A percentile compares a stretch with the other conserved stretches of the same genome.
These are phyloP conservation scores for Amblyjoppa fuscipennis DNA, from an alignment of 2,888 invertebrate genomes.

Conservation along the genomic window DNA sequence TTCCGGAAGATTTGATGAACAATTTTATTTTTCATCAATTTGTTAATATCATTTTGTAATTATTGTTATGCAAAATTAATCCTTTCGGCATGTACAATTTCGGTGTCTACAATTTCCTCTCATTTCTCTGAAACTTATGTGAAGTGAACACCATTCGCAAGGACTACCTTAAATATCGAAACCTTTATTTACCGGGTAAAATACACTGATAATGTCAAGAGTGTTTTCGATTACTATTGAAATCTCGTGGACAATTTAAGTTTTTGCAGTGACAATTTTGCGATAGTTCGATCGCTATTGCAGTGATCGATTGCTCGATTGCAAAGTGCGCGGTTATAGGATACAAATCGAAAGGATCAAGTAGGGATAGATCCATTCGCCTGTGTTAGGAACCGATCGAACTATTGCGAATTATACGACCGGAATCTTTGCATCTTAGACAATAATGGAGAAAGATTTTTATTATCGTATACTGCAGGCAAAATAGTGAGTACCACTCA, in stretches of 20 bases:
- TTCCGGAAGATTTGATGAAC: too few relatives aligned
- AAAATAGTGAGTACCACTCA: background rate
- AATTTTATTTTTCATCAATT: too few relatives aligned
- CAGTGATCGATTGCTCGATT: background rate
- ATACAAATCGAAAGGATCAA: background rate
- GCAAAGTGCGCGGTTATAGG: background rate
- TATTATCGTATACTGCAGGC: background rate
- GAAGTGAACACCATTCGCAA: too few relatives aligned
- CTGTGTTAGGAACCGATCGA: background rate
- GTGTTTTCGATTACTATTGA: background rate
- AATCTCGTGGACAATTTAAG: background rate
- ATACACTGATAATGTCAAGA: background rate
- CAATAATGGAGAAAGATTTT: constrained; percentile 34
- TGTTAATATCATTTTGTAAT: too few relatives aligned
- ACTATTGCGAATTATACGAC: constrained; percentile 8
- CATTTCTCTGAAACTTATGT: too few relatives aligned
- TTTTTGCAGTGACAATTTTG: background rate
- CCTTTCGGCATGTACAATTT: too few relatives aligned
- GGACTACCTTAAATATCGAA: background rate
- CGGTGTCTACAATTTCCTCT: too few relatives aligned
- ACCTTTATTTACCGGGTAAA: background rate
- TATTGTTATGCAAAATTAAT: too few relatives aligned
- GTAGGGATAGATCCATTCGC: background rate
- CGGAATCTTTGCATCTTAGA: constrained; percentile 15
- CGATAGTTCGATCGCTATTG: background rate